Evolutionary conservation across 2,113 vertebrate species (phyloP).

Genomic region (Salvator merianae): DNA sequence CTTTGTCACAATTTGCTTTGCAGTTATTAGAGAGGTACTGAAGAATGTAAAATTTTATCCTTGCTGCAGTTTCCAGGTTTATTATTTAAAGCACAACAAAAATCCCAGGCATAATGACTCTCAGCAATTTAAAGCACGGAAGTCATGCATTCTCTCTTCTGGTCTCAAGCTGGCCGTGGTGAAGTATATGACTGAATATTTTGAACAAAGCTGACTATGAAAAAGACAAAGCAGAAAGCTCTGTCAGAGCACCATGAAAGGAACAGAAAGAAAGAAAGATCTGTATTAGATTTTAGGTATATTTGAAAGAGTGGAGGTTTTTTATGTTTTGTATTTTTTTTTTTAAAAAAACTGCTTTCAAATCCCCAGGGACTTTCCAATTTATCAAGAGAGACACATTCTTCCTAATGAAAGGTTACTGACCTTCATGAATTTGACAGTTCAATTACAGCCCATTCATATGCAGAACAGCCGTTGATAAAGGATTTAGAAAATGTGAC

Average conservation of each 20-base stretch:
- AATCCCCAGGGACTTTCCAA: constrained; percentile 80
- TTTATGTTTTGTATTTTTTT: constrained; percentile 43
- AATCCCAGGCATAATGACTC: constrained; percentile 37
- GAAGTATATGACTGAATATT: constrained; percentile 62
- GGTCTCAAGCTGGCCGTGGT: constrained; percentile 63
- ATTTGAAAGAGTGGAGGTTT: constrained; percentile 65
- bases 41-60: constrained; percentile 28
- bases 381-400: constrained; percentile 85
- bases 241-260: constrained; percentile 56
- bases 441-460: constrained; percentile 85
- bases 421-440: constrained; percentile 85
- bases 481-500: constrained; percentile 82
- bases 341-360: constrained; percentile 71
- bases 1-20: background rate
- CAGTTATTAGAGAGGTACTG: constrained; percentile 5
- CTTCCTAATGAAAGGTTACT: constrained; percentile 87
- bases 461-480: constrained; percentile 82
- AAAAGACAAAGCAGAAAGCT: constrained; percentile 57
- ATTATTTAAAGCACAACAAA: constrained; percentile 21
- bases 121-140: constrained; percentile 50
- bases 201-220: constrained; percentile 54
- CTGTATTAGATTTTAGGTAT: constrained; percentile 72
- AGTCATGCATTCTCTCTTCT: constrained; percentile 49
- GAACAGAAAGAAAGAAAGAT: constrained; percentile 55
- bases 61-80: constrained; percentile 35